These are phyloP conservation scores for Glossosoma conforme DNA, from an alignment of 1,140 invertebrate genomes.

Conservation along the genomic window DNA sequence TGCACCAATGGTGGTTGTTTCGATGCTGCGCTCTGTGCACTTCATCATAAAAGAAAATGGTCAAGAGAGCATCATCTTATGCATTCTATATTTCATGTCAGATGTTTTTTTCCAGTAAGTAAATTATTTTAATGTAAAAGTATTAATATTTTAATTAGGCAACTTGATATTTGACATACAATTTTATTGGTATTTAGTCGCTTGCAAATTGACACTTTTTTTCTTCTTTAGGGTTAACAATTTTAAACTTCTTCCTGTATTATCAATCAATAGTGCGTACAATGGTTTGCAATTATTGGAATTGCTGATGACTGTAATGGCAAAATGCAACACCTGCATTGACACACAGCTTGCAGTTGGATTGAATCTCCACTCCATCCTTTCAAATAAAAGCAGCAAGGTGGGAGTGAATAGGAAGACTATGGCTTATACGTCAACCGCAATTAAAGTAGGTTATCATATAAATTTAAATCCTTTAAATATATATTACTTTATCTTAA, in stretches of 20 bases:
- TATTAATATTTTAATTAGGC: too few species aligned
- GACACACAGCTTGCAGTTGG: conserved; percentile 18
- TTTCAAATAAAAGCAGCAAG: conserved; percentile 6
- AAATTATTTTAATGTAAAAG: too few species aligned
- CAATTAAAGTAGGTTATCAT: conserved; percentile 3
- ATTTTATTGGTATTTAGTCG: too few species aligned
- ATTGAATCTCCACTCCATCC: conserved; percentile 17
- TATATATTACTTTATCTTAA: too few species aligned
- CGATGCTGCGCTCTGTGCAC: conserved; percentile 19
- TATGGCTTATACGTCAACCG: neutral
- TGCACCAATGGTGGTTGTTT: conserved; percentile 15
- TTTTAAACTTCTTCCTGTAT: conserved; percentile 10
- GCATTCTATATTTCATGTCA: conserved; percentile 17
- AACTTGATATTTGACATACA: neutral
- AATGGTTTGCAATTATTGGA: conserved; percentile 22
- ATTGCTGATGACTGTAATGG: conserved; percentile 14
- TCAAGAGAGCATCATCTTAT: conserved; percentile 10
- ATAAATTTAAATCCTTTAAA: too few species aligned
- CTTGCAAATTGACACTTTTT: too few species aligned
- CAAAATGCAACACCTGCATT: conserved; percentile 4
- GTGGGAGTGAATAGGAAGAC: conserved; percentile 12
- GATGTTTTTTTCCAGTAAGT: conserved; percentile 24
- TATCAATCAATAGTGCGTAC: conserved; percentile 19
- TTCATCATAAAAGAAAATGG: conserved; percentile 25
- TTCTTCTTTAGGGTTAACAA: conserved; percentile 18